Evolutionary conservation across 1,140 invertebrate genomes (phyloP).

Genomic region (Zaprionus taronus): DNA sequence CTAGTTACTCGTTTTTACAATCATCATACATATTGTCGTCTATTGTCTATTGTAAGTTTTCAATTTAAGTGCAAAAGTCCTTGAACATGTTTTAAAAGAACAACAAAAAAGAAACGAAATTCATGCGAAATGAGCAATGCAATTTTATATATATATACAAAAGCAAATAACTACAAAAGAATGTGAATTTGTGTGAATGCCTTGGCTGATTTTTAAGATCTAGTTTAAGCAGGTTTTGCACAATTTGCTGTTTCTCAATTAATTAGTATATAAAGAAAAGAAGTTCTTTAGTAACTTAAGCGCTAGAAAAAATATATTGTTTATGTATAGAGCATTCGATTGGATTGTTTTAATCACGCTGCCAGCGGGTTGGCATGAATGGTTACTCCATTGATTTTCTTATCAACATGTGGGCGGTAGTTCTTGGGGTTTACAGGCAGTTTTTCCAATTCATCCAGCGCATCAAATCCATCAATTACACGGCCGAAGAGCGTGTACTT

Average conservation of each 20-base stretch:
- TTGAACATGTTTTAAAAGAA: slow-evolving; percentile 39
- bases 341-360: slow-evolving; percentile 84
- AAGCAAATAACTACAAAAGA: slow-evolving; percentile 13
- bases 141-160: slow-evolving; percentile 60
- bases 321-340: slow-evolving; percentile 40
- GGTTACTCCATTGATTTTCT: slow-evolving; percentile 93
- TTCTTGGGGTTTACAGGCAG: slow-evolving; percentile 97
- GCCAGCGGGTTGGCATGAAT: slow-evolving; percentile 99
- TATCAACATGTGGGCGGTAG: slow-evolving; percentile 93
- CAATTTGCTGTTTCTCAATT: slow-evolving; percentile 78
- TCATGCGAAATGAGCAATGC: slow-evolving; percentile 62
- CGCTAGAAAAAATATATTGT: slow-evolving; percentile 64
- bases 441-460: slow-evolving; percentile 98
- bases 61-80: slow-evolving; percentile 70
- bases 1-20: slow-evolving; percentile 69
- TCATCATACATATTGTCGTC: slow-evolving; percentile 31
- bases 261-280: slow-evolving; percentile 67
- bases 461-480: slow-evolving; percentile 98
- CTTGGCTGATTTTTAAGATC: slow-evolving; percentile 62
- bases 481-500: slow-evolving; percentile 99
- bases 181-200: slow-evolving; percentile 49
- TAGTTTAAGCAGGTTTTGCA: slow-evolving; percentile 71
- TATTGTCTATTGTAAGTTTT: slow-evolving; percentile 67
- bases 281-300: slow-evolving; percentile 57
- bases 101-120: slow-evolving; percentile 37